phyloP scores from a whole-genome alignment of 1,140 invertebrate species.

The Drosophila ambigua region DNA sequence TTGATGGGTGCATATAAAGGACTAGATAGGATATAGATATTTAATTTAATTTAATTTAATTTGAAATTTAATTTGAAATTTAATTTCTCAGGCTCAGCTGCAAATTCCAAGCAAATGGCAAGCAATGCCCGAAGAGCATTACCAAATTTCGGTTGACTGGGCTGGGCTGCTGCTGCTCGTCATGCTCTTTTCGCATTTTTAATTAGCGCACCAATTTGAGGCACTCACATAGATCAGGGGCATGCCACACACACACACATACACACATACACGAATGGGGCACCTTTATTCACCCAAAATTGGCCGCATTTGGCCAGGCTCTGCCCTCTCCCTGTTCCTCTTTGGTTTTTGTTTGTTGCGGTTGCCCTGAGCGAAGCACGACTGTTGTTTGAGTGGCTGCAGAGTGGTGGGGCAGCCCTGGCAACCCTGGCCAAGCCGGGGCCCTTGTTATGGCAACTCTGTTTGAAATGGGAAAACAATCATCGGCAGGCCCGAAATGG shows the following conservation, averaged over 20 bases:
- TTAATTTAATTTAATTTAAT: too few species aligned
- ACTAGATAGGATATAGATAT: too few species aligned
- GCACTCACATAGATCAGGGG: not conserved
- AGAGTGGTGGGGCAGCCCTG: not conserved
- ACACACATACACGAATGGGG: too few species aligned
- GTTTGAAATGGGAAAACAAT: too few species aligned
- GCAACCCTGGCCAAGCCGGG: too few species aligned
- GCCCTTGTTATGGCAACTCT: constrained; percentile 17
- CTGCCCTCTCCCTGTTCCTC: not conserved
- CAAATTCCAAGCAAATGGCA: not conserved
- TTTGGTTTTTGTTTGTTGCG: not conserved
- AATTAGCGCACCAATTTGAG: constrained; percentile 13
- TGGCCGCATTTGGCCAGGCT: too few species aligned
- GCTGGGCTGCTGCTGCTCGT: not conserved
- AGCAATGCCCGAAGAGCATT: constrained; percentile 1
- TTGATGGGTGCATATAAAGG: too few species aligned
- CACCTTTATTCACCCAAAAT: not conserved
- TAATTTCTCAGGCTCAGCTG: too few species aligned
- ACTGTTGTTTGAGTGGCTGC: not conserved
- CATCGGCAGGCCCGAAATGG: too few species aligned
- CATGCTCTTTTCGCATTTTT: constrained; percentile 18
- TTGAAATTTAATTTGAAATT: too few species aligned
- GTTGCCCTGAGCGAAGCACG: not conserved
- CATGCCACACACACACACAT: too few species aligned
- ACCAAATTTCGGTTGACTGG: not conserved